phyloP scores from a whole-genome alignment of 2,113 vertebrate species.

The Cyprinus carpio region DNA sequence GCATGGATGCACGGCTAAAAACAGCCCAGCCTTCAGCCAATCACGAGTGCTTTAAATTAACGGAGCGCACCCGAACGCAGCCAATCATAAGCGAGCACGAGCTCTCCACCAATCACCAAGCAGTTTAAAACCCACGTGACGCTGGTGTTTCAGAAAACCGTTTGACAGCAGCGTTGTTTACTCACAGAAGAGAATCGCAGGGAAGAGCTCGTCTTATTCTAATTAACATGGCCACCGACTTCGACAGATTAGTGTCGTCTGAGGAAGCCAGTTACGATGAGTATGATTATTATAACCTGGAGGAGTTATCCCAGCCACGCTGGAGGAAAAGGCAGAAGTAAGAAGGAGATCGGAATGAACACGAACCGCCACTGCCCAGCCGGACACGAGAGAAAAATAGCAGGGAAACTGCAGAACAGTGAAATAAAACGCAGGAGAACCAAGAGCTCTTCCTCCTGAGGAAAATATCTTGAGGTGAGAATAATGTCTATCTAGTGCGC shows the following conservation, averaged over 20 bases:
- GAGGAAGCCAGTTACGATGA: constrained; percentile 78
- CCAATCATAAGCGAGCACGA: neutral
- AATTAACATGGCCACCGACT: constrained; percentile 67
- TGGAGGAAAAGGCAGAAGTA: constrained; percentile 83
- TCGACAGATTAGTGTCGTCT: constrained; percentile 67
- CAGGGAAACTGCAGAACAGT: constrained; percentile 77
- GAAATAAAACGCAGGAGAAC: constrained; percentile 78
- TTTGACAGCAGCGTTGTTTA: constrained; percentile 65
- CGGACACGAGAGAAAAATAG: constrained; percentile 86
- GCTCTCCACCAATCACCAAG: constrained; percentile 42
- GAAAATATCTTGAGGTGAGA: neutral
- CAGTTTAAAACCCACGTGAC: constrained; percentile 37
- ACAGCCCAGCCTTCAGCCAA: neutral
- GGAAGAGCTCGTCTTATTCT: neutral
- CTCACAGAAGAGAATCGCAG: constrained; percentile 33
- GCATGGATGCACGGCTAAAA: constrained; percentile 1
- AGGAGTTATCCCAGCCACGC: constrained; percentile 79
- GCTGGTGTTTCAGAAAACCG: neutral
- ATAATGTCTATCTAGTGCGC: too few species aligned
- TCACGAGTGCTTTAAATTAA: neutral
- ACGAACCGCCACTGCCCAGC: constrained; percentile 80
- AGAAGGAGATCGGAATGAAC: constrained; percentile 80
- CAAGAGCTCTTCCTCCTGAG: constrained; percentile 73
- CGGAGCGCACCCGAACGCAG: neutral
- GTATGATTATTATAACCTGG: constrained; percentile 82